Base-by-base conservation (phyloP, 2,797 vertebrate species). In the Telmatherina bonti region DNA sequence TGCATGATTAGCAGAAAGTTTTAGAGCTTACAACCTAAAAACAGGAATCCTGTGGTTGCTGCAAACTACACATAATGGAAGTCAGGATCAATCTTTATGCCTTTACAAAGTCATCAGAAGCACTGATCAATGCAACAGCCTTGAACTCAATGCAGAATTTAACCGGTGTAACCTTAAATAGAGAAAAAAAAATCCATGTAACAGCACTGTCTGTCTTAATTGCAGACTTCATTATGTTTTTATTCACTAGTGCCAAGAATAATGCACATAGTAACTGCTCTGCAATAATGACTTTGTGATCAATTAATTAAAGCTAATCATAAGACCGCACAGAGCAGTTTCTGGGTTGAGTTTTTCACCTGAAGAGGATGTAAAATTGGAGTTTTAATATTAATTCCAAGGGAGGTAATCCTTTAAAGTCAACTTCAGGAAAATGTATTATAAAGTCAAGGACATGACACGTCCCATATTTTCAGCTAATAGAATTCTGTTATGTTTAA, bases 381-480 rank as follows among this genome's bases (percentile, higher is more conserved):
- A 53, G 13, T 29, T 41, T 59, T 8, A 56, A 36, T 49, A 67
- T 65, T 58, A 68, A 73, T 62, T 64, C 24, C 29, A 20, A 1
- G 24, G 54, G n/a, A 70, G 60, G 53, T 70, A 67, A 78, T 84
- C 43, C 60, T 67, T 41, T 70, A 67, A 60, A 38, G 41, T n/a
- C 68, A 26, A 63, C 47, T 63, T 49, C 4, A 10, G 57, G 20
- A 69, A 63, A 38, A 27, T 62, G 26, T 9, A 15, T 4, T 53
- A 5, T 18, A 24, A 67, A 26, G 49, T 12, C 26, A 73, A 77
- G 11, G 30, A 30, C 35, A 70, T 29, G 52, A 62, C 31, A 64
- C 55, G 55, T 52, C 3, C 6, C 10, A 33, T 49, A 29, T 70
- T 83, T 65, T 62, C 52, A 59, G 64, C 47, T 62, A 33, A 59